Base-by-base conservation (phyloP, 2,888 invertebrate species). In the Bimastos eiseni region DNA sequence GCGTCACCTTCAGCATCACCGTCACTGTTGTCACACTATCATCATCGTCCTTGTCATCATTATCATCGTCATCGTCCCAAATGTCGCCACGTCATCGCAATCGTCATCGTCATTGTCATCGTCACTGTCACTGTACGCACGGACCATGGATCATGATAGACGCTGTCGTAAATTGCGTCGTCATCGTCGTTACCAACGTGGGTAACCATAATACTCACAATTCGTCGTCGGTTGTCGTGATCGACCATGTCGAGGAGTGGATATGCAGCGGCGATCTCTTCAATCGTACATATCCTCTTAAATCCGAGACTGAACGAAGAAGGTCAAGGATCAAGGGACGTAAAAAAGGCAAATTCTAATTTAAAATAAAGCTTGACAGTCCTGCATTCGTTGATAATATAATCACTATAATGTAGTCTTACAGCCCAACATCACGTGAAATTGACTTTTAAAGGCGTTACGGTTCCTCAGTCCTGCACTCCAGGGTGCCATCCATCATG, bases 181-280 rank as follows among this genome's bases (percentile, higher is more conserved):
- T 55, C 89, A 89, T 83, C 55, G 36, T 86, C 86, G 6, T 36
- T 36, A 8, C 24, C 86, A 8, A 36, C 34, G 41, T 88, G 15
- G 21, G 8, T 21, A 19, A 17, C 49, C 8, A 17, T 21, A 49
- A 49, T 88, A 93, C 93, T 93, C 86, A 93, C 94, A 90, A 95
- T 93, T 89, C 89, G 90, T 11, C 91, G 93, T 91, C 95, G 93
- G 93, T 94, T 94, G 49, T 94, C 93, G 91, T 95, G 95, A 92
- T 95, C 94, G 11, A 95, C 95, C 94, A 95, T 94, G 91, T 95
- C 95, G 83, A 95, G 92, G n/a, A 94, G 93, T 11, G 95, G 95
- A 90, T 94, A 95, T 2, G 95, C 94, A 8, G 93, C 93, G 91
- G 93, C 92, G 8, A 95, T 92, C 44, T 95, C 94, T 55, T 95